Conservation (phyloP, 2,888 invertebrate species). For the Globia sparganii region DNA sequence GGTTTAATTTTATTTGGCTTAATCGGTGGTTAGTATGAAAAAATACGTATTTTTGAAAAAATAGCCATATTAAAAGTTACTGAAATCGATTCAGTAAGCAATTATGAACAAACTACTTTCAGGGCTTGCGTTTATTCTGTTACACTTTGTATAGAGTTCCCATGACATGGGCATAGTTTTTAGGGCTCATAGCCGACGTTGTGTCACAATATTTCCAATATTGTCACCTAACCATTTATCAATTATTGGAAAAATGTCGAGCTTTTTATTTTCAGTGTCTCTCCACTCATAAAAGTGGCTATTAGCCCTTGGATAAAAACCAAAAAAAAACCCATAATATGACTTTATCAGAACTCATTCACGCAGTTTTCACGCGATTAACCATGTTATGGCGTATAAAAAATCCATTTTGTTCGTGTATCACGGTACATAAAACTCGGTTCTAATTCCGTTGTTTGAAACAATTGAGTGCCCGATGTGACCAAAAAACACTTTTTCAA, state of each 20-base stretch:
- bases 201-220: not conserved
- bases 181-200: not conserved
- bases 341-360: constrained; percentile 19
- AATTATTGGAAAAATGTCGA: constrained; percentile 8
- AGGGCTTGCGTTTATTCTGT: no score
- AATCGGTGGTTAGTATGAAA: no score
- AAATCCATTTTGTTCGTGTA: constrained; percentile 36
- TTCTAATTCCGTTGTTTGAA: constrained; percentile 34
- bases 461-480: constrained; percentile 24
- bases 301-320: not conserved
- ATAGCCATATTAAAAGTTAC: no score
- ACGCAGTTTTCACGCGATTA: constrained; percentile 56
- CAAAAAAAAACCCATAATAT: not conserved
- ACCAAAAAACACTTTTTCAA: constrained; percentile 58
- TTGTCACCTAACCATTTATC: constrained; percentile 7
- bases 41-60: no score
- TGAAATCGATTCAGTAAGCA: no score
- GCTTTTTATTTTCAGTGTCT: constrained; percentile 20
- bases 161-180: constrained; percentile 1
- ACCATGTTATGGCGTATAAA: constrained; percentile 39
- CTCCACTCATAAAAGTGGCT: constrained; percentile 7
- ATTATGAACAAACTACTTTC: no score
- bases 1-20: no score
- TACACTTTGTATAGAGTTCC: no score
- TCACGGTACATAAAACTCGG: constrained; percentile 50